Evolutionary conservation across 2,113 vertebrate genomes (phyloP).

Genomic region (Manacus vitellinus): DNA sequence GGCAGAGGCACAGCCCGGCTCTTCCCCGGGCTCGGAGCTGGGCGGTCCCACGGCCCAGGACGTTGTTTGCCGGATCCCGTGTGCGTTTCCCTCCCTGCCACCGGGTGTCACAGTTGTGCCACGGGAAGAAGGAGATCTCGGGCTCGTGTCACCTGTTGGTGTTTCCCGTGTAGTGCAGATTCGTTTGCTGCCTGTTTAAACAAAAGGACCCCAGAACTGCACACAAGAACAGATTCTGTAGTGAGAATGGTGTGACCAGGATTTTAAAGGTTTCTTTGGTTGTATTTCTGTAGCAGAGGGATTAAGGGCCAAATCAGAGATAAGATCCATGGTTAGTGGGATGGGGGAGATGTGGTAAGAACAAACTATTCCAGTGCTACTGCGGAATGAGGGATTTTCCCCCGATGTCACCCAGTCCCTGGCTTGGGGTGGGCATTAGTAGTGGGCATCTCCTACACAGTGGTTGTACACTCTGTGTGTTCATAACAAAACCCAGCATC

Average conservation of each 20-base stretch:
- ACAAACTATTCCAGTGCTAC: not conserved
- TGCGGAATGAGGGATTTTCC: not conserved
- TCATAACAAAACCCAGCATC: not conserved
- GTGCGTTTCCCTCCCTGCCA: not conserved
- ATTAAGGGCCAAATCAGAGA: not conserved
- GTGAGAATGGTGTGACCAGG: not conserved
- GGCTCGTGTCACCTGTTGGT: not conserved
- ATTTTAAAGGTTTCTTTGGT: not conserved
- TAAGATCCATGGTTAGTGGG: fast-evolving
- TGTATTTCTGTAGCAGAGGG: not conserved
- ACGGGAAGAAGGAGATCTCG: fast-evolving
- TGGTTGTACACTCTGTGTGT: not conserved
- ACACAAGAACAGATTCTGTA: not conserved
- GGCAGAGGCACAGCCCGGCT: fast-evolving
- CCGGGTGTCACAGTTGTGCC: conserved; percentile 28
- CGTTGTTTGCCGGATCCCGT: fast-evolving
- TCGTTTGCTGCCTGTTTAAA: not conserved
- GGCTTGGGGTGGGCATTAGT: not conserved
- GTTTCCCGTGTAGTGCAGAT: not conserved
- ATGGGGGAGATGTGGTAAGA: fast-evolving
- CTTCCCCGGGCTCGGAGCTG: not conserved
- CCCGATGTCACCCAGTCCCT: fast-evolving
- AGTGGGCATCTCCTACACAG: not conserved
- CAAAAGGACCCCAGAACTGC: not conserved
- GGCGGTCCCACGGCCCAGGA: fast-evolving